Percentiles rank a stretch among this genome's conserved stretches.
Conservation (phyloP, 2,113 vertebrate genomes). For the Scortum barcoo region DNA sequence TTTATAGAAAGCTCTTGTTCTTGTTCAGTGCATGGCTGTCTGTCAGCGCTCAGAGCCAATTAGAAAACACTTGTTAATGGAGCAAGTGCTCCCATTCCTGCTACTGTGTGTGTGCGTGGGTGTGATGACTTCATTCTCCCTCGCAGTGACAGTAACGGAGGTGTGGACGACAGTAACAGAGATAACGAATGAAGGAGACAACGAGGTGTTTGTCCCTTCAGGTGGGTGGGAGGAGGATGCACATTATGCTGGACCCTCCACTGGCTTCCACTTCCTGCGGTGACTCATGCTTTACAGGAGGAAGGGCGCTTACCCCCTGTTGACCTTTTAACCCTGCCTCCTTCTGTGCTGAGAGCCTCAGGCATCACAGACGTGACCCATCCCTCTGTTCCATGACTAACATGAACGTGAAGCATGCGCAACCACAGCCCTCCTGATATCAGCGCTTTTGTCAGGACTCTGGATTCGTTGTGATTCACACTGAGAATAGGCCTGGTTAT, state of each 20-base stretch:
- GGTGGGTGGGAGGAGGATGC: neutral
- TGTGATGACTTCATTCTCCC: constrained; percentile 69
- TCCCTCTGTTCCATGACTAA: no score
- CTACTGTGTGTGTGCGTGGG: constrained; percentile 1
- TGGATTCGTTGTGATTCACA: constrained; percentile 29
- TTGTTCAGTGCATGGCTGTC: constrained; percentile 42
- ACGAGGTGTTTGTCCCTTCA: constrained; percentile 53
- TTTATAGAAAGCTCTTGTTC: constrained; percentile 64
- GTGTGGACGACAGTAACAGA: constrained; percentile 42
- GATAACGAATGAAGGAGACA: constrained; percentile 56
- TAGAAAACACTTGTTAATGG: constrained; percentile 80
- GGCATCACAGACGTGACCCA: constrained; percentile 36
- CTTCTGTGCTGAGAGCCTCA: constrained; percentile 35
- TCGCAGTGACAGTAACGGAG: constrained; percentile 20
- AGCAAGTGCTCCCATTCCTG: constrained; percentile 32
- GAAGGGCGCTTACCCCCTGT: constrained; percentile 29
- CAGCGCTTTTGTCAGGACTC: neutral
- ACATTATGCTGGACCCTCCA: constrained; percentile 10
- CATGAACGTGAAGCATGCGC: no score
- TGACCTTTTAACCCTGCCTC: constrained; percentile 60
- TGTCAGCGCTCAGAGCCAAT: constrained; percentile 72
- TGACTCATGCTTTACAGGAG: constrained; percentile 48
- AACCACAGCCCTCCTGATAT: neutral
- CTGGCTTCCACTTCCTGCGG: constrained; percentile 41
- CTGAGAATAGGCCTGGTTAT: constrained; percentile 38